Percentiles rank a stretch among this genome's conserved stretches.
Evolutionary conservation across 2,797 vertebrate species (phyloP).

Genomic region (Sebastes nivosus): DNA sequence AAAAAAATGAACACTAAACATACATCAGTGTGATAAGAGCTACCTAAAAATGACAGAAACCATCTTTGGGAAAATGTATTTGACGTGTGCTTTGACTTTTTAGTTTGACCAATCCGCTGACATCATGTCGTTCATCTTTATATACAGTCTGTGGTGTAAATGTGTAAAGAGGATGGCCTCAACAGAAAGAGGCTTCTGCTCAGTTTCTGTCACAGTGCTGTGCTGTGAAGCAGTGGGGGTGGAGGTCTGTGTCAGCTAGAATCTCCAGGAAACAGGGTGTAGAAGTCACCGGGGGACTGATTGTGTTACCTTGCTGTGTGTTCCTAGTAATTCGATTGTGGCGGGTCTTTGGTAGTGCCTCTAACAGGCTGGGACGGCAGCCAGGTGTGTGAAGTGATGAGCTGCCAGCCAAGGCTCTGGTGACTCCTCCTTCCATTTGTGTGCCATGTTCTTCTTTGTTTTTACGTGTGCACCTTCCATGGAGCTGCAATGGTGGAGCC

Average conservation of each 20-base stretch:
- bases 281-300: constrained; percentile 53
- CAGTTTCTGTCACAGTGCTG: constrained; percentile 42
- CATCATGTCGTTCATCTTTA: no score
- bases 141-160: neutral
- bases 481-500: neutral
- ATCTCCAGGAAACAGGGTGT: constrained; percentile 39
- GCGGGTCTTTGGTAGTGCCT: constrained; percentile 51
- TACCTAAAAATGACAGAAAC: no score
- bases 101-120: no score
- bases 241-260: constrained; percentile 29
- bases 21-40: no score
- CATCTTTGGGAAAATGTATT: no score
- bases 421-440: constrained; percentile 41
- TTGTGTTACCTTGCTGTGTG: constrained; percentile 62
- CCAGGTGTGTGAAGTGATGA: constrained; percentile 67
- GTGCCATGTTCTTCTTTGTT: constrained; percentile 18
- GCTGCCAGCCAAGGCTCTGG: constrained; percentile 45
- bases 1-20: no score
- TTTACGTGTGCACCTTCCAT: neutral
- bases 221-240: constrained; percentile 31
- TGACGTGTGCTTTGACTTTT: no score
- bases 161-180: constrained; percentile 8
- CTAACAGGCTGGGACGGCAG: constrained; percentile 59
- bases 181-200: constrained; percentile 23
- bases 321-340: constrained; percentile 66